A percentile compares a stretch with the other conserved stretches of the same genome.
Conservation (phyloP, 2,888 invertebrate genomes). For the Vanessa cardui region DNA sequence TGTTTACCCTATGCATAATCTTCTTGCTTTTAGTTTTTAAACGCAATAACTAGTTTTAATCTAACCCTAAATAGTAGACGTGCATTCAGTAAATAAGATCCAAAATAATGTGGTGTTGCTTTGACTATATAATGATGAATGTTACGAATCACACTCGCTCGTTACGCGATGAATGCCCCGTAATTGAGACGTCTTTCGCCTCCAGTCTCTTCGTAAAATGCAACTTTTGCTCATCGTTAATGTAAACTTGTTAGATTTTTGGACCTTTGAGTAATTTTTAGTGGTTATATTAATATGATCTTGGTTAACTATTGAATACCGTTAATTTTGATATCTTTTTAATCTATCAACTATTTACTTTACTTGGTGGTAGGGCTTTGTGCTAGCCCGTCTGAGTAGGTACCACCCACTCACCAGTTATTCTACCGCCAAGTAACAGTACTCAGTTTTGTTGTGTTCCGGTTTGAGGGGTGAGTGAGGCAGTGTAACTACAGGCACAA, state of each 20-base stretch:
- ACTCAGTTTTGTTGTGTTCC: no score
- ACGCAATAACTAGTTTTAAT: background rate
- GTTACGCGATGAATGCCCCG: slow-evolving; percentile 63
- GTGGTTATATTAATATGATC: background rate
- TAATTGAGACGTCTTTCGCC: slow-evolving; percentile 62
- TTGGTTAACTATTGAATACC: background rate
- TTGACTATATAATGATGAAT: slow-evolving; percentile 40
- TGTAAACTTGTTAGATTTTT: slow-evolving; percentile 17
- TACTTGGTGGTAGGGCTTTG: no score
- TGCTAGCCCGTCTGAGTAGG: no score
- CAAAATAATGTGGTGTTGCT: slow-evolving; percentile 28
- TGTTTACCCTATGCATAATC: no score
- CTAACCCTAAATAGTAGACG: slow-evolving; percentile 35
- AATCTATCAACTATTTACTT: no score
- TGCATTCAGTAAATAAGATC: slow-evolving; percentile 28
- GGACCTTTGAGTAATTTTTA: background rate
- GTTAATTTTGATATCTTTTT: no score
- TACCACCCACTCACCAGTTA: no score
- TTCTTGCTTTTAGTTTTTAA: background rate
- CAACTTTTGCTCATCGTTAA: slow-evolving; percentile 12
- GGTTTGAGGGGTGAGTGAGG: no score
- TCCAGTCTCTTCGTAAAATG: slow-evolving; percentile 35
- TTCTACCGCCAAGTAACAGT: no score
- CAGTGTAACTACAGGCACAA: no score
- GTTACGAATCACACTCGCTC: slow-evolving; percentile 53